Base-by-base conservation (phyloP, 2,113 vertebrate species). In the Emydocephalus ijimae region DNA sequence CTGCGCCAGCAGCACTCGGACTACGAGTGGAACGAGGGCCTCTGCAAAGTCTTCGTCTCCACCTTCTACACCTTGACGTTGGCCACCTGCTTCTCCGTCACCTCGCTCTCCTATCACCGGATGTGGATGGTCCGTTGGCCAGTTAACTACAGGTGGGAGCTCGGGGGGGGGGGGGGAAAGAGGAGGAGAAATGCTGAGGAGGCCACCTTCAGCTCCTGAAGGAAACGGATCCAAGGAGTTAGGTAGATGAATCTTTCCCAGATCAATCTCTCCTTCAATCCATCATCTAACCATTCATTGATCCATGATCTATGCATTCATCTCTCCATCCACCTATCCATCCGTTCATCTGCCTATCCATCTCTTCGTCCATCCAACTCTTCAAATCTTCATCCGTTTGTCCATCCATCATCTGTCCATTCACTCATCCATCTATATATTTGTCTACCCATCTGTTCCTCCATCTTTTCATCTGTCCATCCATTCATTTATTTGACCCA, bases 71-170 rank as follows among this genome's bases (percentile, higher is more conserved):
- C 99, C 8, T 97, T 99, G 90, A 99, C 98, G 0, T 95, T 99
- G 96, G 98, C 98, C 97, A 99, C 99, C 89, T 99, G 98, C 97
- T 99, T 99, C 97, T 99, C 98, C 0, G 98, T 99, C 96, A 99
- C 99, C 89, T 99, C 99, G 0, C 98, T 99, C 24, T 99, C 99
- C 95, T 99, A 99, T 96, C 99, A 99, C 95, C 98, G 99, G 91
- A 99, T 99, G 99, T 99, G 99, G 99, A 99, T 99, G 99, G 99
- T 99, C 7, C 98, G 98, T 93, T 99, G 99, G 98, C 99, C 99
- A 0, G 99, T 99, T 57, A 99, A 99, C 97, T 99, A 99, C 98
- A 98, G 99, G 99, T 98, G 96, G 92, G 95, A 69, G 0, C 52
- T 2, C 0, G 1, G 18, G 74, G 74, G 34, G 34, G 15, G 18